Evolutionary conservation across 2,888 invertebrate species (phyloP).

Genomic region (Nesidiocoris tenuis): DNA sequence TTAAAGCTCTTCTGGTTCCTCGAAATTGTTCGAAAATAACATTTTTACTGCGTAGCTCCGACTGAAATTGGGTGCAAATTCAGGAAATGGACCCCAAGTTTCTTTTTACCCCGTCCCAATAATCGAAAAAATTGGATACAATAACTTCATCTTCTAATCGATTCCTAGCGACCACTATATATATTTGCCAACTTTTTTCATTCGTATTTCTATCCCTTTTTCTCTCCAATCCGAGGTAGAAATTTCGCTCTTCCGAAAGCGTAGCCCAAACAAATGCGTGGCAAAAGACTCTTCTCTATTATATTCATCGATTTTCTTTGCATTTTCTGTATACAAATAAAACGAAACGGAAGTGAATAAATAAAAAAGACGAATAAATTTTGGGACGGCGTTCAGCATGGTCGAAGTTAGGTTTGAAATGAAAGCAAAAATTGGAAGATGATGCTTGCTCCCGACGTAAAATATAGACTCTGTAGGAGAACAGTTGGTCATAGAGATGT

Average conservation of each 20-base stretch:
- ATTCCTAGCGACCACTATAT: background rate
- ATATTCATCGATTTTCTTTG: background rate
- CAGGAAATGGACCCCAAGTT: slow-evolving; percentile 51
- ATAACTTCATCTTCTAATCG: slow-evolving; percentile 11
- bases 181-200: slow-evolving; percentile 16
- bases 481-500: slow-evolving; percentile 43
- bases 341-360: background rate
- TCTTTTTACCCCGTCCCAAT: slow-evolving; percentile 39
- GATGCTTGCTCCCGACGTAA: slow-evolving; percentile 43
- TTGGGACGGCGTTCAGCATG: slow-evolving; percentile 41
- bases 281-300: background rate
- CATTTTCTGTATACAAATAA: no score
- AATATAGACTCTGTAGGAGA: slow-evolving; percentile 45
- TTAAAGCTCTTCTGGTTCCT: background rate
- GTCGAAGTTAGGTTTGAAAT: slow-evolving; percentile 37
- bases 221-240: slow-evolving; percentile 39
- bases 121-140: slow-evolving; percentile 5
- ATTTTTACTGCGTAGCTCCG: background rate
- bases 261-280: slow-evolving; percentile 33
- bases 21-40: background rate
- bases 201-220: slow-evolving; percentile 31
- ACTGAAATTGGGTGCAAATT: slow-evolving; percentile 37
- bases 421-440: slow-evolving; percentile 41
- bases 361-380: background rate
- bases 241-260: background rate